Percentiles rank a stretch among this genome's conserved stretches.
phyloP scores from a whole-genome alignment of 2,113 vertebrate genomes.

The Microcebus murinus region DNA sequence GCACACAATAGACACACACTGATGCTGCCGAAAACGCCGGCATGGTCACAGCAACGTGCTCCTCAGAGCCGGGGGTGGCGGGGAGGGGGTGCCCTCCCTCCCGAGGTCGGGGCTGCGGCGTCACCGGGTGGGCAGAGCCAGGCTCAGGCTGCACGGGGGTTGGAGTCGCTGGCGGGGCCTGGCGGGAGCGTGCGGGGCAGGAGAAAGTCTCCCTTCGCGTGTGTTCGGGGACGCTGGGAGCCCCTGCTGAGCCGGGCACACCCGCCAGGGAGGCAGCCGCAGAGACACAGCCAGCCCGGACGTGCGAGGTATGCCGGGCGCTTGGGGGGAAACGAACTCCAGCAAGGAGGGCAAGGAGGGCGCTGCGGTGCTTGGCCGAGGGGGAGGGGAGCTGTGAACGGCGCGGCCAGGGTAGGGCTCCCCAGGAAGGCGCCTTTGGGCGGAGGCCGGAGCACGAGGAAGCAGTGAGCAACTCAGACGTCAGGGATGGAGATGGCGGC shows the following conservation, averaged over 20 bases:
- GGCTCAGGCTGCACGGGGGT: fast-evolving
- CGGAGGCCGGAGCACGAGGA: fast-evolving
- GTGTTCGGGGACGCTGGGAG: not conserved
- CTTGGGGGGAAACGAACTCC: too few relatives aligned
- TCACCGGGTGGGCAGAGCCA: not conserved
- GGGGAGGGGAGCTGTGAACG: not conserved
- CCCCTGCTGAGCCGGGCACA: not conserved
- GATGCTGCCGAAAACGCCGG: not conserved
- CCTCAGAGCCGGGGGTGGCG: too few relatives aligned
- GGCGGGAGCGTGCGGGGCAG: fast-evolving
- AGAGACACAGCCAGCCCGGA: too few relatives aligned
- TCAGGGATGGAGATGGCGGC: not conserved
- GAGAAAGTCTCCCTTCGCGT: too few relatives aligned
- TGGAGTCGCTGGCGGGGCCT: not conserved
- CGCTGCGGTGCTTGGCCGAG: not conserved
- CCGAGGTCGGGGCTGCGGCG: fast-evolving
- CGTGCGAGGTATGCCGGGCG: fast-evolving
- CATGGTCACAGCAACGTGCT: fast-evolving
- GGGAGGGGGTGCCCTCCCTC: not conserved
- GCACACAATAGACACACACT: fast-evolving
- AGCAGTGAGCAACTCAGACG: fast-evolving
- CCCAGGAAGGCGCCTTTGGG: not conserved
- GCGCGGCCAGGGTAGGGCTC: not conserved
- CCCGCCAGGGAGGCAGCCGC: not conserved
- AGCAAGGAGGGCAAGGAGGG: not conserved